Evolutionary conservation across 1,140 invertebrate genomes (phyloP), one percentile per base, ranked within the genome.

Genomic region (Microvelia longipes): DNA sequence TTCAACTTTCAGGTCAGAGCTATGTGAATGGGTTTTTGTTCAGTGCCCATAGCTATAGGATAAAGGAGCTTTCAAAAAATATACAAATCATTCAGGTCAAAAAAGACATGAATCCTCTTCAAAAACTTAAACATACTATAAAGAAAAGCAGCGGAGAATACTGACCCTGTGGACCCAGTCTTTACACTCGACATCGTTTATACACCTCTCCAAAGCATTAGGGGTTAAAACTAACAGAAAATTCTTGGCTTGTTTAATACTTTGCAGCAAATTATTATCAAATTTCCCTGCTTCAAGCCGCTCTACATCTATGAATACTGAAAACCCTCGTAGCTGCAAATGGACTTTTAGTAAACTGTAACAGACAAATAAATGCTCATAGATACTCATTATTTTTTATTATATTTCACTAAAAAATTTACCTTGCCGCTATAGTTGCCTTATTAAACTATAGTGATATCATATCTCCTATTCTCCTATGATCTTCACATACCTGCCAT

Each of bases 131-230:
- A n/a, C n/a, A n/a, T n/a, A n/a, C n/a, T n/a, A n/a, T n/a, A n/a
- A n/a, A n/a, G n/a, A n/a, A n/a, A n/a, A n/a, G n/a, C n/a, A n/a
- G n/a, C n/a, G n/a, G 5, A 5, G 15, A 50, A 26, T 64, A 83
- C 86, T 85, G 84, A 94, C 92, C 81, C 91, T 88, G 80, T 99
- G 97, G 67, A 99, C 94, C 97, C 97, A 99, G 82, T 99, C 97
- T 82, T 98, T 98, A 78, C 92, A 89, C 68, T 98, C 95, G 26
- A 80, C 83, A 78, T 99, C 97, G 28, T 87, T 87, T 70, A 94
- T 85, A 80, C 97, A 98, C 73, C 97, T 84, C 74, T 99, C 96
- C 63, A 99, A 80, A 28, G 97, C 93, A 74, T 91, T 90, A 1
- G 94, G 94, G 25, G 96, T 98, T 35, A 99, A 83, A 65, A 99